Evolutionary conservation across 2,888 invertebrate species (phyloP), one percentile per base, ranked within the genome.

Genomic region (Protophormia terraenovae): DNA sequence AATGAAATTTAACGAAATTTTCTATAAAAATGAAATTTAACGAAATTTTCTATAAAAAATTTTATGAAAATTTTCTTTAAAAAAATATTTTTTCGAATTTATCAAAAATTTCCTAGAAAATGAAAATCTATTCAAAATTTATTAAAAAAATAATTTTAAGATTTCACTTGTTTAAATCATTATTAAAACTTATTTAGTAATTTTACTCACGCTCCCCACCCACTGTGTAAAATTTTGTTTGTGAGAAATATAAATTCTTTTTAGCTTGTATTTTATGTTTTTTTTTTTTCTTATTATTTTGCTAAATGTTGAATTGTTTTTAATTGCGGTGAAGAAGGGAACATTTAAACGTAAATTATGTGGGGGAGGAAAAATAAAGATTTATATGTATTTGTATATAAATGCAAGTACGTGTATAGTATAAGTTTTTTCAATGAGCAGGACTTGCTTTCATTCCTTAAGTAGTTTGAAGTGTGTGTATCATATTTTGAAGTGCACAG

Each of bases 281-380:
- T 29, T 45, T 16, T 32, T 62, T 19, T 32, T 55, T 53, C 24
- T n/a, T n/a, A n/a, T n/a, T n/a, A n/a, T n/a, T n/a, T n/a, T 27
- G 7, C 45, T 71, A 72, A 79, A 71, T 80, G 80, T 66, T 78
- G 82, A 82, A 82, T 81, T 78, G 77, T 81, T 85, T 81, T 85
- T 85, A 85, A 85, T 85, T 85, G 85, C 45, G 85, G 78, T 35
- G 38, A 69, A 77, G 47, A 75, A 60, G 62, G 53, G 38, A 45
- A 47, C 55, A 71, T 45, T 80, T 71, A 77, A 73, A 69, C 62
- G 45, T 64, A 38, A 73, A 76, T 73, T 55, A 78, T 55, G 27
- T 58, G 67, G 27, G 41, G 69, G 19, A 64, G 41, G 24, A 7
- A 35, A 12, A 27, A 27, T 16, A n/a, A 47, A 19, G 10, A 69